Base-by-base conservation (phyloP, 2,888 invertebrate species). In the Pristionchus entomophagus region DNA sequence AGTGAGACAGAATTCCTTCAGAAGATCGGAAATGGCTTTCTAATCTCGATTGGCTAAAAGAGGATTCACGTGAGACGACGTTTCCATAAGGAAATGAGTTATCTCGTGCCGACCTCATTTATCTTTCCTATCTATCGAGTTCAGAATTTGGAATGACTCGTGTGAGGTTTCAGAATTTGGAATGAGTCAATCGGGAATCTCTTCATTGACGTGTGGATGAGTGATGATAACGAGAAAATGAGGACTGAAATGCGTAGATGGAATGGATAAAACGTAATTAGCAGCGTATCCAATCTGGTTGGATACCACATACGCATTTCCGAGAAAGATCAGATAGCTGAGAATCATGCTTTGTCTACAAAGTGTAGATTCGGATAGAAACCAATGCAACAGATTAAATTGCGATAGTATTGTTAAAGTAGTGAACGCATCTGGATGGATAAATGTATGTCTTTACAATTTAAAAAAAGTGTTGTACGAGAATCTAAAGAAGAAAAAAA, bases 31-130 rank as follows among this genome's bases (percentile, higher is more conserved):
- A 65, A 32, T 65, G 65, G 2, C 62, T 19, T 32, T 65, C 65
- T 65, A 65, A 32, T 32, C 65, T 65, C 19, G 65, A 65, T 35
- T 65, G 35, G 41, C 73, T 73, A 45, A 73, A 73, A 73, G n/a
- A 26, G 41, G 73, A 73, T 45, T 73, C 26, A 26, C 73, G 73
- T 73, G 73, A 73, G 73, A n/a, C 45, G 73, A 73, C 73, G 73
- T 73, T 73, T 73, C 73, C 73, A 73, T 41, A 45, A 73, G 73
- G 73, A 73, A 73, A 73, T 73, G 73, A 73, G 73, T 59, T 59
- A 29, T 59, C 65, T 65, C 65, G 65, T 45, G n/a, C 14, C 41
- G 22, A 6, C 2, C 41, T 73, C 73, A 73, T 73, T n/a, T 26
- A 45, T 41, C 41, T 32, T 41, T 73, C 73, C 35, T n/a, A 12